Base-by-base conservation (phyloP, 2,888 invertebrate species). In the Orthosia cruda region DNA sequence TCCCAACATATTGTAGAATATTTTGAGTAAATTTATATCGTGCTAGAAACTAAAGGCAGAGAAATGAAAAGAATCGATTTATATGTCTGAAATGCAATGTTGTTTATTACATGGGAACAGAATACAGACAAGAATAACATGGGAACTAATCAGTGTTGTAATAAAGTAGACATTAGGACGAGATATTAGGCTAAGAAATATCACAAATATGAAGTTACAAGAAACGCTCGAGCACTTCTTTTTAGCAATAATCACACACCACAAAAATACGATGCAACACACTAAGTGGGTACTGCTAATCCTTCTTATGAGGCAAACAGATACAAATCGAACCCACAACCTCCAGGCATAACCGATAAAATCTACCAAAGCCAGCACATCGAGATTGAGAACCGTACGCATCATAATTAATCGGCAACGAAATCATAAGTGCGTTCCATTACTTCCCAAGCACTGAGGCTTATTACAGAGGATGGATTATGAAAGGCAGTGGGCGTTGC, bases 401-500 rank as follows among this genome's bases (percentile, higher is more conserved):
- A 15, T 62, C 78, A 79, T 82, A 84, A 86, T 84, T 78, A 84
- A 86, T 86, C 84, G 76, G 58, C 73, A 77, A 80, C 80, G 63
- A 84, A 82, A 86, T 86, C 86, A 69, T 71, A 80, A 86, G 80
- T 77, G 71, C 67, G 65, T 78, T 82, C 78, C 78, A 86, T 86
- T 84, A 80, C 84, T 74, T 65, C 78, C 74, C 71, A 71, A 75
- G 77, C 75, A 82, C 74, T 75, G 70, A 69, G 79, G 71, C 80
- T 83, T 80, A 86, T 85, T 86, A 81, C 74, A 49, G 70, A 83
- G 83, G 78, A 83, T 80, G 75, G 77, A 83, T 85, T 83, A 82
- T 69, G 78, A 84, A 80, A 78, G 84, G 83, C 71, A 77, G 89
- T 89, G 89, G 89, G 89, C 80, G 89, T 73, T 76, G 80, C 81